Conservation (phyloP, 2,888 invertebrate species). For the Trissonchulus latispiculum region DNA sequence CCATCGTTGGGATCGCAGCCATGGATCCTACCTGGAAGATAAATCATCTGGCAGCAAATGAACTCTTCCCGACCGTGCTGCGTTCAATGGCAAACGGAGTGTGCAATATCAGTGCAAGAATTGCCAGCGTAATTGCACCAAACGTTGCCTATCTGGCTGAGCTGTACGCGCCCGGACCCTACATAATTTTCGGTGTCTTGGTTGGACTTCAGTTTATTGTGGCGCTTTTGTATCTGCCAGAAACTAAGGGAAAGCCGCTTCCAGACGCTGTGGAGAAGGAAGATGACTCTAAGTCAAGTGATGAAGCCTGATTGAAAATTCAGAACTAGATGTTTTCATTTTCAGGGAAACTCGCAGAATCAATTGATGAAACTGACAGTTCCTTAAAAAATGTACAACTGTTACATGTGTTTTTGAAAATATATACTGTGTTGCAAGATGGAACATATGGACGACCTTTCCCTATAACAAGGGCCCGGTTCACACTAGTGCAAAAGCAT, state of each 20-base stretch:
- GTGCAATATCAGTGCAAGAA: conserved; percentile 22
- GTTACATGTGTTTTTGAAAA: too few relatives aligned
- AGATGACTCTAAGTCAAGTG: too few relatives aligned
- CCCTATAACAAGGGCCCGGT: too few relatives aligned
- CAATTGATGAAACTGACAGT: too few relatives aligned
- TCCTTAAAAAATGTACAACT: too few relatives aligned
- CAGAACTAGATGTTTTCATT: too few relatives aligned
- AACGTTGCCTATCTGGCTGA: conserved; percentile 2
- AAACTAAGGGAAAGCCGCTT: neutral
- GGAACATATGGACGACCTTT: too few relatives aligned
- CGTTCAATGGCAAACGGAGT: conserved; percentile 23
- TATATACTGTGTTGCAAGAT: too few relatives aligned
- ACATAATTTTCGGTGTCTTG: neutral
- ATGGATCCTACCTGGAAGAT: conserved; percentile 22
- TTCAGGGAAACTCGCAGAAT: too few relatives aligned
- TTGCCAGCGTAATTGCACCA: conserved; percentile 19
- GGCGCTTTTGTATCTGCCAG: neutral
- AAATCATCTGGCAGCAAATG: conserved; percentile 19
- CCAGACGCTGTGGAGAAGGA: too few relatives aligned
- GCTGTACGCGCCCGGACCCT: neutral
- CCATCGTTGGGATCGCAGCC: conserved; percentile 12
- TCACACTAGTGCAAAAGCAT: too few relatives aligned
- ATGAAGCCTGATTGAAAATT: too few relatives aligned
- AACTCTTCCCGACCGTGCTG: conserved; percentile 24
- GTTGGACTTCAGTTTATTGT: neutral